Percentiles rank a stretch among this genome's conserved stretches.
These are phyloP conservation scores for Busseola fusca DNA, from an alignment of 2,888 invertebrate species.

Conservation along the genomic window DNA sequence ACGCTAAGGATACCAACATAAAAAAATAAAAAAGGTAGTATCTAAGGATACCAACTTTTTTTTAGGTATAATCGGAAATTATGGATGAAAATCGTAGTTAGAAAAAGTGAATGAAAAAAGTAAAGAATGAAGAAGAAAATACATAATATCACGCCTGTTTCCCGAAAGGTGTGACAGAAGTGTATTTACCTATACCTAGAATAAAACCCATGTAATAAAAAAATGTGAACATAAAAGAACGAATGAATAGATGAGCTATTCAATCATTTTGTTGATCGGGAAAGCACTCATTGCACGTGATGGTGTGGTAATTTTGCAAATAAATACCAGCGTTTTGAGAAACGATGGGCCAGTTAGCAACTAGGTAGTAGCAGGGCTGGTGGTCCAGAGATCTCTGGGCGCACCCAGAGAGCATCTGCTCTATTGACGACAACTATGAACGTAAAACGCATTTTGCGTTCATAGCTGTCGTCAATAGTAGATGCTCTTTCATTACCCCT, in stretches of 20 bases:
- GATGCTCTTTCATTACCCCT: background rate
- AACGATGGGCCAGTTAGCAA: background rate
- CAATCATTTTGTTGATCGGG: background rate
- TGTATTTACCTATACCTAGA: background rate
- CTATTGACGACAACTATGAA: background rate
- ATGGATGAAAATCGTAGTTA: background rate
- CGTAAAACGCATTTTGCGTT: background rate
- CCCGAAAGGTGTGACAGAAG: background rate
- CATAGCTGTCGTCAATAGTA: background rate
- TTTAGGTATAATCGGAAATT: background rate
- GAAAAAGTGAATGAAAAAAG: background rate
- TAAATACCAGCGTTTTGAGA: background rate
- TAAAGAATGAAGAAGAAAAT: background rate
- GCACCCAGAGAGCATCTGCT: background rate
- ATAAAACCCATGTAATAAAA: background rate
- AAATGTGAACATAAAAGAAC: background rate
- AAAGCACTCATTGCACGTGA: background rate
- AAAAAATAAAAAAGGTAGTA: no score
- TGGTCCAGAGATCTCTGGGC: background rate
- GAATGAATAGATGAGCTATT: background rate
- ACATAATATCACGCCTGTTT: background rate
- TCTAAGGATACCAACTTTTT: background rate
- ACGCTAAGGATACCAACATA: no score
- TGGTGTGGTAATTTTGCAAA: background rate
- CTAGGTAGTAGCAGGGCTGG: background rate